These are phyloP conservation scores for Ptycholaimellus sp. DNA, from an alignment of 2,888 invertebrate species.

Conservation along the genomic window DNA sequence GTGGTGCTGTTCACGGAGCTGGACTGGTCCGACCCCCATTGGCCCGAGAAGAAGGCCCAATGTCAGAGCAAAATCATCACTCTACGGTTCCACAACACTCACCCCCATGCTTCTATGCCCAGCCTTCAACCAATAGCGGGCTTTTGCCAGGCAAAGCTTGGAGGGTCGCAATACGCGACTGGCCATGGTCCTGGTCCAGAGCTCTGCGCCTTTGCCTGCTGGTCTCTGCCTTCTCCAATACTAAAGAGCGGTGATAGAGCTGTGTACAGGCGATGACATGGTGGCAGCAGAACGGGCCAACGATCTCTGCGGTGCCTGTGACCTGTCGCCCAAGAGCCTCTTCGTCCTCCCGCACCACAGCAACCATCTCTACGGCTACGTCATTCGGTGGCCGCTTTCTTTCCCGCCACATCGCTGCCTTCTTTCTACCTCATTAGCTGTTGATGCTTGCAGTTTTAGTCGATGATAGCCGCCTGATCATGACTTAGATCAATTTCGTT, in stretches of 20 bases:
- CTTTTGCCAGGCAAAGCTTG: constrained; percentile 19
- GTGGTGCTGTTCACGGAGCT: constrained; percentile 82
- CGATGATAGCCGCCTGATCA: too few species aligned
- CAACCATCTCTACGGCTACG: constrained; percentile 50
- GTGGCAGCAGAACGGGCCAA: constrained; percentile 69
- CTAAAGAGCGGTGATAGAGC: too few species aligned
- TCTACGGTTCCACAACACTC: constrained; percentile 27
- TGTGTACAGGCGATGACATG: constrained; percentile 34
- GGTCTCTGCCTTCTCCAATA: too few species aligned
- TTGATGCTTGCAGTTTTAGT: too few species aligned
- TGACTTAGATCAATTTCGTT: too few species aligned
- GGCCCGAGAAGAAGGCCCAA: constrained; percentile 81
- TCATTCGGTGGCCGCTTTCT: constrained; percentile 32
- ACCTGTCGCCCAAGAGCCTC: constrained; percentile 65
- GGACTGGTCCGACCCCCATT: constrained; percentile 80
- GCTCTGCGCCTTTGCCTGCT: constrained; percentile 41
- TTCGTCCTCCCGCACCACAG: constrained; percentile 57
- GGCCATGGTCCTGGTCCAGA: constrained; percentile 66
- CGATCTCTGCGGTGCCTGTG: constrained; percentile 66
- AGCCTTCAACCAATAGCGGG: not conserved
- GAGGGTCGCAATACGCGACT: constrained; percentile 36
- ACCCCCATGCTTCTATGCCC: not conserved
- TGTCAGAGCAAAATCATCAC: constrained; percentile 63
- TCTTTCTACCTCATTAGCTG: too few species aligned
- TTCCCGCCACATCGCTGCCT: too few species aligned